Evolutionary conservation across 1,140 invertebrate genomes (phyloP).

Genomic region (Temnothorax longispinosus): DNA sequence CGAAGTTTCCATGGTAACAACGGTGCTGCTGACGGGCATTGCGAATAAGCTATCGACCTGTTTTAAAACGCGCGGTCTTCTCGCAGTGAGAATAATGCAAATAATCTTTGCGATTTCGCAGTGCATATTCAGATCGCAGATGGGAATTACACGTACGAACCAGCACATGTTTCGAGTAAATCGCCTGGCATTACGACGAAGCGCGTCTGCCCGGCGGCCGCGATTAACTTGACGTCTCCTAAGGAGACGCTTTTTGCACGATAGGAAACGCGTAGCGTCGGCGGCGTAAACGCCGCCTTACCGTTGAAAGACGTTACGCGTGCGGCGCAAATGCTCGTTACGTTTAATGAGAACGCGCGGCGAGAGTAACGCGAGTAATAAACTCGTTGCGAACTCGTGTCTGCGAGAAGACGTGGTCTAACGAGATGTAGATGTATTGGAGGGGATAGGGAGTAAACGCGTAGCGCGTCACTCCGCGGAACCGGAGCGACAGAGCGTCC

Average conservation of each 20-base stretch:
- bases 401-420: conserved; percentile 4
- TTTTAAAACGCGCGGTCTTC: neutral
- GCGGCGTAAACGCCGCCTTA: neutral
- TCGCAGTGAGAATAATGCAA: neutral
- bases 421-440: conserved; percentile 43
- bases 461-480: neutral
- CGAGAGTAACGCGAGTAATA: conserved; percentile 65
- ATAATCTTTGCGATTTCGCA: neutral
- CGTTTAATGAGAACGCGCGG: conserved; percentile 60
- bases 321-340: conserved; percentile 56
- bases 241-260: neutral
- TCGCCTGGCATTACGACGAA: neutral
- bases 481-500: neutral
- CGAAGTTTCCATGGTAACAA: neutral
- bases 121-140: neutral
- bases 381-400: conserved; percentile 47
- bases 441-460: conserved; percentile 3
- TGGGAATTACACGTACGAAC: neutral
- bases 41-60: neutral
- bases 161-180: neutral
- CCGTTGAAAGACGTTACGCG: conserved; percentile 25
- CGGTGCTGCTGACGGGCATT: neutral
- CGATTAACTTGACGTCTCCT: conserved; percentile 25
- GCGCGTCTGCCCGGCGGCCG: neutral
- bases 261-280: neutral